Base-by-base conservation (phyloP, 1,140 invertebrate species). In the Cyclargus thomasi region DNA sequence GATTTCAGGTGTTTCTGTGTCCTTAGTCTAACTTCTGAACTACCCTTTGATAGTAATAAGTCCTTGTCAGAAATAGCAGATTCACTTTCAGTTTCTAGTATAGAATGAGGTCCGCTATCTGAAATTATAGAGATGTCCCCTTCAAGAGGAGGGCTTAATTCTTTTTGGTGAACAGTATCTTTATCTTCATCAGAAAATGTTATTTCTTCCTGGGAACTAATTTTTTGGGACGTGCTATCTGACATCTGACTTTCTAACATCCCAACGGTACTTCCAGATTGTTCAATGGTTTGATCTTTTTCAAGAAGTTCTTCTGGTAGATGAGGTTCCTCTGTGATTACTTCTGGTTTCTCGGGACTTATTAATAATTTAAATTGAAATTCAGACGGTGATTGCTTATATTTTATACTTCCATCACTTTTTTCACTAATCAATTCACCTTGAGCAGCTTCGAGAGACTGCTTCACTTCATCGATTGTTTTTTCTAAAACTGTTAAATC, bases 371-470 rank as follows among this genome's bases (percentile, higher is more conserved):
- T 94, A 62, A 95, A 94, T 74, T 95, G 93, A 77, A 95, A 95
- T 82, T 95, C 94, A 2, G 94, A 95, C 21, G 94, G 93, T 0
- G 94, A 94, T 72, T 95, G 93, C 80, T 95, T 94, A 53, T 92
- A 90, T 77, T 90, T 91, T 65, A 83, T 91, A 73, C 83, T 91
- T n/a, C 89, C 85, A 67, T 93, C 82, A 90, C 80, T 88, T 83
- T 92, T 91, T 75, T 94, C 93, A 76, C 93, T 93, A 67, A 94
- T 93, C 18, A 94, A 90, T 84, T 94, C 93, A 63, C 92, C 93
- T 73, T 93, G 93, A 0, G 92, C 93, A 11, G 92, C 92, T 79
- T 94, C 93, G 47, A 94, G 79, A 11, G 93, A 94, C 76, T 95
- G 93, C 69, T 94, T 94, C 14, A 94, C 92, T 90, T 95, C 94